These are phyloP conservation scores for Pollachius pollachius DNA, from an alignment of 2,113 vertebrate species.

Conservation along the genomic window DNA sequence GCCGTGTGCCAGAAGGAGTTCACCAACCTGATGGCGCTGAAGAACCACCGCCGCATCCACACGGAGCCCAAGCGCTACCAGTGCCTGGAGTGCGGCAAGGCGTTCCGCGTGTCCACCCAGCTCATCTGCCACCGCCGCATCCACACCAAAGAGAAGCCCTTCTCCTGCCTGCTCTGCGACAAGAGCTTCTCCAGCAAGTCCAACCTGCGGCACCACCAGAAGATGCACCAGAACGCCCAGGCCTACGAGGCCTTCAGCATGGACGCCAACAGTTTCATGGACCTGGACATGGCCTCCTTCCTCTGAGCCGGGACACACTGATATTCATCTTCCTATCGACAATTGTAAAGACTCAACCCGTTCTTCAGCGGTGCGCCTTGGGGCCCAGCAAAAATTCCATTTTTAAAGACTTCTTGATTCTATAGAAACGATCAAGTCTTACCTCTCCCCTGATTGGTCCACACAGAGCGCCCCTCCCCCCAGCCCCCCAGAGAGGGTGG, in stretches of 20 bases:
- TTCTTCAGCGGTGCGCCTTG: conserved; percentile 36
- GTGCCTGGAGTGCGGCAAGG: conserved; percentile 81
- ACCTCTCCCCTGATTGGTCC: conserved; percentile 24
- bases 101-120: conserved; percentile 77
- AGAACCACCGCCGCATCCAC: conserved; percentile 79
- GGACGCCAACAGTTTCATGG: conserved; percentile 76
- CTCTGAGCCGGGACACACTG: conserved; percentile 42
- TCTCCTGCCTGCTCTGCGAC: conserved; percentile 70
- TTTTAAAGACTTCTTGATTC: conserved; percentile 27
- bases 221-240: conserved; percentile 78
- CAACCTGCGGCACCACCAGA: conserved; percentile 82
- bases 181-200: conserved; percentile 78
- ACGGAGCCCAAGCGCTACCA: conserved; percentile 84
- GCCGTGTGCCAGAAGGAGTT: conserved; percentile 76
- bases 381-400: conserved; percentile 16
- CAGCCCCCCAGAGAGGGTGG: conserved; percentile 47
- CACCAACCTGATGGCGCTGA: conserved; percentile 77
- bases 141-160: conserved; percentile 80
- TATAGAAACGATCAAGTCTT: conserved; percentile 36
- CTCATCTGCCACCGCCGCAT: conserved; percentile 77
- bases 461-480: no score
- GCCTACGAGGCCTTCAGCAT: conserved; percentile 73
- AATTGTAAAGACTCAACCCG: conserved; percentile 64
- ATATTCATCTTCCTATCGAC: conserved; percentile 52
- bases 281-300: conserved; percentile 69